Evolutionary conservation across 1,140 invertebrate species (phyloP).

Genomic region (Diabrotica virgifera): DNA sequence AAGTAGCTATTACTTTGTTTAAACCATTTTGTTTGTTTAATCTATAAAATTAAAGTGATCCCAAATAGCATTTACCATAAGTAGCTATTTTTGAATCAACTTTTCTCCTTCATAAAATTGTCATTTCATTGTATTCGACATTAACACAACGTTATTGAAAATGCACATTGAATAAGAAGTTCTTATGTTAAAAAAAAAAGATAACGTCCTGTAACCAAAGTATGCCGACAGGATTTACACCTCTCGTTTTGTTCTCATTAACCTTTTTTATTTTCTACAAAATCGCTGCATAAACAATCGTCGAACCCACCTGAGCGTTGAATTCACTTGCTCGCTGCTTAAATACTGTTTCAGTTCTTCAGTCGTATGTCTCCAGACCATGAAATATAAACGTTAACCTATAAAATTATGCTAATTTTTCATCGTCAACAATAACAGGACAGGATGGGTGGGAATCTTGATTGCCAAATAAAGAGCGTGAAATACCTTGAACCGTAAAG

Average conservation of each 20-base stretch:
- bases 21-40: too few species aligned
- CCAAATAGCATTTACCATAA: too few species aligned
- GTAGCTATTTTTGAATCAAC: too few species aligned
- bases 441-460: constrained; percentile 20
- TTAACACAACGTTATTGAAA: too few species aligned
- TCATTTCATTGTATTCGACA: too few species aligned
- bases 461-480: constrained; percentile 20
- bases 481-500: constrained; percentile 20
- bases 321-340: neutral
- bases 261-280: neutral
- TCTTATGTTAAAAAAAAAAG: neutral
- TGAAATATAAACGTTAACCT: constrained; percentile 17
- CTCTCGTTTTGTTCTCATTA: neutral
- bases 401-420: constrained; percentile 19
- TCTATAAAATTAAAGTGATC: too few species aligned
- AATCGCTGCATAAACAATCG: neutral
- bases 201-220: neutral
- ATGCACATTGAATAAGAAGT: too few species aligned
- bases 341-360: neutral
- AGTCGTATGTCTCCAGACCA: constrained; percentile 11
- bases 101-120: too few species aligned
- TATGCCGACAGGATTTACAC: constrained; percentile 1
- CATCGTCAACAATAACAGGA: constrained; percentile 12
- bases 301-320: constrained; percentile 1
- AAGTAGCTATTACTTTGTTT: too few species aligned